Evolutionary conservation across 2,797 vertebrate species (phyloP).

Genomic region (Lepilemur ruficaudatus): DNA sequence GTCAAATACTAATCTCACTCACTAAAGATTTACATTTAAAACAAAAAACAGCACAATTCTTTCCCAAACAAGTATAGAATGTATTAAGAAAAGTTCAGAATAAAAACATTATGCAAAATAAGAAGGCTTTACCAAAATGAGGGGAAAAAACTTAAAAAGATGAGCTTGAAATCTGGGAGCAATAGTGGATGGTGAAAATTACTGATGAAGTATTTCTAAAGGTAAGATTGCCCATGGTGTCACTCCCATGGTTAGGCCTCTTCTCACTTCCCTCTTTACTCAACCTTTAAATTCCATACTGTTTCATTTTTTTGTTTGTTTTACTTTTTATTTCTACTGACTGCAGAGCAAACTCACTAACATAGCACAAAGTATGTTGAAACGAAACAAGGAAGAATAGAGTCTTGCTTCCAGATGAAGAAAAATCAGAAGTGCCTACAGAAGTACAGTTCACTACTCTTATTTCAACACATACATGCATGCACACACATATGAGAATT

Average conservation of each 20-base stretch:
- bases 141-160: neutral
- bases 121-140: neutral
- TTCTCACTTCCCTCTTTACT: neutral
- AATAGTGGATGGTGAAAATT: neutral
- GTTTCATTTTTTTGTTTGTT: neutral
- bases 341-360: neutral
- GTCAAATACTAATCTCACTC: neutral
- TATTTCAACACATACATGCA: neutral
- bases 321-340: conserved; percentile 29
- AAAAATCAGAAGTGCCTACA: neutral
- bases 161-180: neutral
- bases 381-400: neutral
- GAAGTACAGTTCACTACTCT: neutral
- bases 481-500: neutral
- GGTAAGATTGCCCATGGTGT: neutral
- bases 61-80: neutral
- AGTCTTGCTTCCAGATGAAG: neutral
- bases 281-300: neutral
- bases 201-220: neutral
- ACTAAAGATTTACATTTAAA: conserved; percentile 16
- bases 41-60: neutral
- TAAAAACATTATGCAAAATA: conserved; percentile 19
- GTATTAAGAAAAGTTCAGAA: neutral
- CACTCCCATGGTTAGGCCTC: neutral
- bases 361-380: neutral